Conservation (phyloP, 2,888 invertebrate species). For the Sarcophaga carnaria region DNA sequence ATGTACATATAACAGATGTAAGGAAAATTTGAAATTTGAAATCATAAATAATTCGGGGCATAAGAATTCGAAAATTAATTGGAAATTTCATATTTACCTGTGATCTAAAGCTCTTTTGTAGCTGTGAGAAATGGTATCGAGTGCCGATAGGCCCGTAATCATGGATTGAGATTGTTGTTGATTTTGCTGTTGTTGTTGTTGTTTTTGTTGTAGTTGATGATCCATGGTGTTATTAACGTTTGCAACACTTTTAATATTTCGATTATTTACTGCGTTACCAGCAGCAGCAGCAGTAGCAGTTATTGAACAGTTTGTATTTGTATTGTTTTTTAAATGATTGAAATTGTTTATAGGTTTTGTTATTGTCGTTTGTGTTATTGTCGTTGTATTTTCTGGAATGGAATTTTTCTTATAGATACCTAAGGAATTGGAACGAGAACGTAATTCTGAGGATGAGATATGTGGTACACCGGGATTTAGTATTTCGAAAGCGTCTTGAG, state of each 20-base stretch:
- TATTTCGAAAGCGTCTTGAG: slow-evolving; percentile 83
- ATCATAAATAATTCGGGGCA: too few species aligned
- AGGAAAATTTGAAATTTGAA: too few species aligned
- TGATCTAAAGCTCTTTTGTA: slow-evolving; percentile 80
- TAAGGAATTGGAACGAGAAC: slow-evolving; percentile 84
- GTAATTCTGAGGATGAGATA: slow-evolving; percentile 83
- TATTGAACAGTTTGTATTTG: neutral
- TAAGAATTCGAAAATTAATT: too few species aligned
- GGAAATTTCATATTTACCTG: slow-evolving; percentile 75
- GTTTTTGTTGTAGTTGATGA: slow-evolving; percentile 52
- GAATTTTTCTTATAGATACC: slow-evolving; percentile 47
- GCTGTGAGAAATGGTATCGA: slow-evolving; percentile 73
- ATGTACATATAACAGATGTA: too few species aligned
- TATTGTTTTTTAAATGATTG: neutral
- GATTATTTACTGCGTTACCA: neutral
- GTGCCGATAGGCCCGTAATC: slow-evolving; percentile 74
- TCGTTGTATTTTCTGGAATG: too few species aligned
- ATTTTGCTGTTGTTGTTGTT: slow-evolving; percentile 35
- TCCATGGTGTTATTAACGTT: neutral
- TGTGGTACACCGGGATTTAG: slow-evolving; percentile 83
- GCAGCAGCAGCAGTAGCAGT: too few species aligned
- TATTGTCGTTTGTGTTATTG: slow-evolving; percentile 16
- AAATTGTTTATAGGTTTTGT: slow-evolving; percentile 23
- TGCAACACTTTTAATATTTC: neutral
- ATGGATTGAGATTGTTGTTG: slow-evolving; percentile 70